Evolutionary conservation across 92 coral and sea anemone genomes (phyloP), one percentile per base, ranked within the genome.

Genomic region (Palythoa grandis): DNA sequence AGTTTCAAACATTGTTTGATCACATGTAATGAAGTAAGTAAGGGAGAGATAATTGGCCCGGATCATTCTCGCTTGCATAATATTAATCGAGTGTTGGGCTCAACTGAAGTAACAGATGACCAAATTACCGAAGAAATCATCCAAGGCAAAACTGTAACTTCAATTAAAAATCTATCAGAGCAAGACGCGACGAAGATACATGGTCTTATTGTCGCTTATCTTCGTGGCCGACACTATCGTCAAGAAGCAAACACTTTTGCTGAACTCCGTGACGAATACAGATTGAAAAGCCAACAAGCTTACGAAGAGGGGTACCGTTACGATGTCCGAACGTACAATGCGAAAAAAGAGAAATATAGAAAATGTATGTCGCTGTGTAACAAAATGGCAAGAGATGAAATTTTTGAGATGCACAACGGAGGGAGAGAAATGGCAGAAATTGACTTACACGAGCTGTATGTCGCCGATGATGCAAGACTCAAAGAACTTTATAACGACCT

Each of bases 401-500:
- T 88, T 6, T 88, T 74, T 40, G 38, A 47, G 14, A 63, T 88
- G 58, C 83, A 82, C 84, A 88, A 88, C 86, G 72, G n/a, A 37
- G 70, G 74, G 7, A 70, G 91, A 48, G 84, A 72, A n/a, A 69
- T 74, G 48, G 25, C 53, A 23, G 87, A 83, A 20, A 82, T 88
- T 7, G 91, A 83, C 65, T 82, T 88, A 19, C 91, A 88, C 68
- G 91, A 86, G 40, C 86, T 88, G 19, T 82, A 54, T 48, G 91
- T 83, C 67, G 91, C 91, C 11, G 79, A 88, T 68, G 91, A 88
- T 12, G n/a, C 37, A 69, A 83, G 67, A 57, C 68, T 88, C 19
- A 56, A 67, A 25, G 67, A 76, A 6, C 52, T 20, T 56, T 24
- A 20, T 11, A 25, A 52, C 17, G 67, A 76, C 14, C 43, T 76